phyloP scores from a whole-genome alignment of 1,140 invertebrate species.

The Eurytemora carolleeae region DNA sequence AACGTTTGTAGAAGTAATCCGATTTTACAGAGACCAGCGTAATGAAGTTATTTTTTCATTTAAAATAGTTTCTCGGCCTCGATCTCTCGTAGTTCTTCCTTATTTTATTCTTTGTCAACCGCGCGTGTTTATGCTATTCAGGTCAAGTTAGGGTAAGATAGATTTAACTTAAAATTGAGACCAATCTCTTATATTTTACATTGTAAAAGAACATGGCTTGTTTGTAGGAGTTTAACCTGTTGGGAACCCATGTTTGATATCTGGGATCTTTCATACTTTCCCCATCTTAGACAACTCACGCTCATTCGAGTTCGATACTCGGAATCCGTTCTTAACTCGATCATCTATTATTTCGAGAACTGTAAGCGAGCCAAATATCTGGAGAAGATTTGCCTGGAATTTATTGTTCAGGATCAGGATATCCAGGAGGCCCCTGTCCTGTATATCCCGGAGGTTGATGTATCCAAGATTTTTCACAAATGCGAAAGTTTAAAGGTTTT shows the following conservation, averaged over 20 bases:
- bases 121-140: no score
- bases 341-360: constrained; percentile 1
- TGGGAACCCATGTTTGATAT: constrained; percentile 8
- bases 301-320: background rate
- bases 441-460: constrained; percentile 6
- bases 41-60: no score
- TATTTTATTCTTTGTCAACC: no score
- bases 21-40: no score
- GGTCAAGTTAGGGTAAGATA: no score
- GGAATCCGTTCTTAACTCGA: background rate
- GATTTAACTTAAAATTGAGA: no score
- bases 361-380: constrained; percentile 1
- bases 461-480: background rate
- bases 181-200: no score
- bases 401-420: constrained; percentile 7
- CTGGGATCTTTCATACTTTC: background rate
- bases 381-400: constrained; percentile 9
- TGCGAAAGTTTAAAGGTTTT: constrained; percentile 7
- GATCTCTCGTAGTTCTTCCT: no score
- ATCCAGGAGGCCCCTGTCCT: background rate
- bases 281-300: constrained; percentile 2
- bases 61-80: no score
- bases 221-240: constrained; percentile 7
- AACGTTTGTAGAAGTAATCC: no score
- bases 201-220: no score